Conservation (phyloP, 2,797 vertebrate species). For the Dipus sagitta region DNA sequence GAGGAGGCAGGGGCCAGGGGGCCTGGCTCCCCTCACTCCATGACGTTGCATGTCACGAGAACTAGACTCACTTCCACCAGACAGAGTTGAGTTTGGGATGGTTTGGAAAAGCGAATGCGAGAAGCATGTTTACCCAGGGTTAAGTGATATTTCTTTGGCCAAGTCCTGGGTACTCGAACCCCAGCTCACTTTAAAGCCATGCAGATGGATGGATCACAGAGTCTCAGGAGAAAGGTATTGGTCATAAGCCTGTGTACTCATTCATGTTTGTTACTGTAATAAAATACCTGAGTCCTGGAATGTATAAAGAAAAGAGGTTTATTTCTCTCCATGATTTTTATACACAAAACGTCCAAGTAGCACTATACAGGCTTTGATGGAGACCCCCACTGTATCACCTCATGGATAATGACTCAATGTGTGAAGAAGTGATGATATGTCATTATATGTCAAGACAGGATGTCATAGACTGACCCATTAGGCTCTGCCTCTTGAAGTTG, state of each 20-base stretch:
- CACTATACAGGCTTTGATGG: background rate
- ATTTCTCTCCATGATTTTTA: background rate
- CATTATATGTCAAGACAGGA: background rate
- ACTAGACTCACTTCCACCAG: background rate
- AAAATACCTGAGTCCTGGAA: background rate
- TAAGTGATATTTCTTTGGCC: background rate
- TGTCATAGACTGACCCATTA: background rate
- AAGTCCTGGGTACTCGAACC: background rate
- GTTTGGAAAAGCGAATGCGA: background rate
- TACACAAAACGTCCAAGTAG: background rate
- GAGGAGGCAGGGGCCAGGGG: background rate
- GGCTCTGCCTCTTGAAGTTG: background rate
- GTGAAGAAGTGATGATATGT: background rate
- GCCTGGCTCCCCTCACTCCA: too few relatives aligned
- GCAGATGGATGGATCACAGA: slow-evolving; percentile 47
- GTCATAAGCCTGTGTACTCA: background rate
- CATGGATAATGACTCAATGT: background rate
- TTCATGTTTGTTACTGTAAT: background rate
- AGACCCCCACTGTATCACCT: background rate
- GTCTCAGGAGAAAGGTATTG: background rate
- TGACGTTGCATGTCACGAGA: background rate
- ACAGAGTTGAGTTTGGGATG: background rate
- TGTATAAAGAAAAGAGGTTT: background rate
- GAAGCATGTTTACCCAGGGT: background rate
- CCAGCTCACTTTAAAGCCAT: background rate